A percentile compares a stretch with the other conserved stretches of the same genome.
Conservation (phyloP, 2,113 vertebrate genomes). For the Montifringilla adamsi region DNA sequence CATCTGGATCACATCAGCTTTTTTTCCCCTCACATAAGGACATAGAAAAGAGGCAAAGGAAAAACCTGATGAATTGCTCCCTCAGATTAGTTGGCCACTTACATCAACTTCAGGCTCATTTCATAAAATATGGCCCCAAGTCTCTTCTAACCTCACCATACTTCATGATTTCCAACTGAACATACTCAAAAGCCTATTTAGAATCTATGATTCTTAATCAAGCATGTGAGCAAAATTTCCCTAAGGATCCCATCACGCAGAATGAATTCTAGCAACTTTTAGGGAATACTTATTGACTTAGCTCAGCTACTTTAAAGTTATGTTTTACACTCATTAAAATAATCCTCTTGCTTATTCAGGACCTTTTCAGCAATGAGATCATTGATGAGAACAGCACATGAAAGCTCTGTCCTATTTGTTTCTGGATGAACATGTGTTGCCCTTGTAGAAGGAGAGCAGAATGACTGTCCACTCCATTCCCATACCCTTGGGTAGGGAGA, state of each 20-base stretch:
- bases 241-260: neutral
- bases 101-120: neutral
- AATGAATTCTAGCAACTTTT: neutral
- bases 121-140: neutral
- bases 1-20: slow-evolving; percentile 32
- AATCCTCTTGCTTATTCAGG: slow-evolving; percentile 27
- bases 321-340: slow-evolving; percentile 11
- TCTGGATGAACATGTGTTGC: neutral
- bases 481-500: neutral
- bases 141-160: neutral
- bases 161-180: neutral
- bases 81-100: neutral
- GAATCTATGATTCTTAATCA: neutral
- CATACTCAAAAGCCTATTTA: neutral
- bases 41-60: neutral
- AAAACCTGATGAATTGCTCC: neutral
- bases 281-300: slow-evolving; percentile 19
- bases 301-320: slow-evolving; percentile 17
- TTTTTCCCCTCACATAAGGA: neutral
- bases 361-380: slow-evolving; percentile 50
- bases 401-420: neutral
- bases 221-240: neutral
- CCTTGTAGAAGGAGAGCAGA: neutral
- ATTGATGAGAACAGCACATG: slow-evolving; percentile 51
- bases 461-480: neutral